phyloP scores from a whole-genome alignment of 2,797 vertebrate species.

The Pantherophis alleghaniensis region DNA sequence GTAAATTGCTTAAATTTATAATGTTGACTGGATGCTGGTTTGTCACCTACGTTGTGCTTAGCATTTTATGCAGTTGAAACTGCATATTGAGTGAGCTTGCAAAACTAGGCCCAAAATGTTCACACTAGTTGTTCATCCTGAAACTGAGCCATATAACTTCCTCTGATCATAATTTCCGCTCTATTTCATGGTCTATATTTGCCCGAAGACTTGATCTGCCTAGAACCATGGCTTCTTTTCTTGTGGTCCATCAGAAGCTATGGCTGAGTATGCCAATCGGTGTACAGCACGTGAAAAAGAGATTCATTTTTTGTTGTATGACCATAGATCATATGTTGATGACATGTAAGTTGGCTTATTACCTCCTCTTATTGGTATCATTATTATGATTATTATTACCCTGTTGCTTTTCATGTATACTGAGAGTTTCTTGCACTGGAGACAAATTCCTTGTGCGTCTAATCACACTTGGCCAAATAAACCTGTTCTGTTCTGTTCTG shows the following conservation, averaged over 20 bases:
- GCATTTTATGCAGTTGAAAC: not conserved
- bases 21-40: not conserved
- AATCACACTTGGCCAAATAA: not conserved
- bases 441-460: not conserved
- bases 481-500: not conserved
- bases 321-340: not conserved
- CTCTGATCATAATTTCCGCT: not conserved
- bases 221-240: not conserved
- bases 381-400: not conserved
- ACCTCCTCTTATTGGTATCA: not conserved
- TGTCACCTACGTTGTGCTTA: not conserved
- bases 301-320: no score
- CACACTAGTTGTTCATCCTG: not conserved
- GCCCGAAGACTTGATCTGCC: not conserved
- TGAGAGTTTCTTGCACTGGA: not conserved
- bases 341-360: not conserved
- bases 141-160: not conserved
- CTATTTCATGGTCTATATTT: not conserved
- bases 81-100: not conserved
- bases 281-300: not conserved
- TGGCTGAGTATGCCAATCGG: not conserved
- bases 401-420: not conserved
- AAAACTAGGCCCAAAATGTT: not conserved
- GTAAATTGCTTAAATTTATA: slow-evolving; percentile 7
- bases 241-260: not conserved